Base-by-base conservation (phyloP, 2,797 vertebrate species). In the Platalea minor region DNA sequence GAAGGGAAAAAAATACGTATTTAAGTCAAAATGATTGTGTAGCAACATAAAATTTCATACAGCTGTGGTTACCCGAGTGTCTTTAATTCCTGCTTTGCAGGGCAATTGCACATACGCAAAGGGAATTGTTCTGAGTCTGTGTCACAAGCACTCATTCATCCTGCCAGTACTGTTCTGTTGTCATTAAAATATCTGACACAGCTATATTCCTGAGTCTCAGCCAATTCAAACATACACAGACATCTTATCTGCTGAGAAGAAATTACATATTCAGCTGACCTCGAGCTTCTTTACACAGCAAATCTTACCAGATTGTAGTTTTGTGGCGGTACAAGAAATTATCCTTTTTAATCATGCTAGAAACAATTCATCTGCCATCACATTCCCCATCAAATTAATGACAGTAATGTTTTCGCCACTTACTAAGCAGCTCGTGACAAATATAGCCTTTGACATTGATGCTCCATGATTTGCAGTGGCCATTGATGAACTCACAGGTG, bases 1-100 rank as follows among this genome's bases (percentile, higher is more conserved):
- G 2, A 60, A 50, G 31, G 41, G 10, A 11, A 50, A 46, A 39
- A 70, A 43, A 2, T 0, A 10, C 0, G 2, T 19, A 17, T 48
- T 83, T 14, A 59, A 60, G 17, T 23, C 50, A 11, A 46, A 90
- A 29, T 6, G 24, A 13, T 3, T 11, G n/a, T 24, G 48, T 33
- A 68, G 60, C 23, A 57, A 50, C 19, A 5, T 17, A 57, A 56
- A 9, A 23, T 37, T 61, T 72, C 23, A 23, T 31, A 20, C 13
- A 26, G 7, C 3, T n/a, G 17, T 17, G 12, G 37, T 39, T 73
- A 68, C 31, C 17, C 0, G 1, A 43, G 19, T 12, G n/a, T 11
- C 29, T 63, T 19, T 19, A 33, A 61, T 39, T 56, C n/a, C 72
- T 48, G 31, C 51, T 70, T 20, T 29, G 54, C 67, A 53, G 26